These are phyloP conservation scores for Oxyruncus cristatus DNA, from an alignment of 2,113 vertebrate genomes.

Conservation along the genomic window DNA sequence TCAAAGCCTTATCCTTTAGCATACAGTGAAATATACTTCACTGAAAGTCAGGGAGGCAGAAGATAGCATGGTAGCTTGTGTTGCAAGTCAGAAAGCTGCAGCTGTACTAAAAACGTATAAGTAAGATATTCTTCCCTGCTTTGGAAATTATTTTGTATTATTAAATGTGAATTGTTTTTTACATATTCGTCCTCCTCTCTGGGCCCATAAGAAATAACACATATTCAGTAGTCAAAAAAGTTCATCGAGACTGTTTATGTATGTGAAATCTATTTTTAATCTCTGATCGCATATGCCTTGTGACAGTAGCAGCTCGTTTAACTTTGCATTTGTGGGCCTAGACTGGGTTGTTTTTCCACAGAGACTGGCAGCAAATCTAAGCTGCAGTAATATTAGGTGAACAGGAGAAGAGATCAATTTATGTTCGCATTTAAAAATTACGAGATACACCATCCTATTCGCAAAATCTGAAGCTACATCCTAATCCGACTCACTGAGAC, in stretches of 20 bases:
- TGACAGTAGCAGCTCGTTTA: not conserved
- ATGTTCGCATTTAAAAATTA: not conserved
- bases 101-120: not conserved
- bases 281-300: rapidly evolving
- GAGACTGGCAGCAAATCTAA: not conserved
- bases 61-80: not conserved
- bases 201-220: not conserved
- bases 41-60: not conserved
- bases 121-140: not conserved
- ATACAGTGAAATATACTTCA: not conserved
- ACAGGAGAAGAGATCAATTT: not conserved
- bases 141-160: not conserved
- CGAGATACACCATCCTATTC: rapidly evolving
- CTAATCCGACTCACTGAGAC: not conserved
- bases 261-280: not conserved
- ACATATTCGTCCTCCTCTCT: not conserved
- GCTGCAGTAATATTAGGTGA: not conserved
- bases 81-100: not conserved
- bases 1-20: not conserved
- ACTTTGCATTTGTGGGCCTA: not conserved
- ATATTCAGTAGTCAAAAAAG: not conserved
- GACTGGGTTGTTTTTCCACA: not conserved
- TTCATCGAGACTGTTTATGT: not conserved
- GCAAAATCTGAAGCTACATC: not conserved
- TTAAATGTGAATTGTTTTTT: not conserved